Percentiles rank a stretch among this genome's conserved stretches.
phyloP scores from a whole-genome alignment of 2,797 vertebrate species.

The Amphiprion clarkii region DNA sequence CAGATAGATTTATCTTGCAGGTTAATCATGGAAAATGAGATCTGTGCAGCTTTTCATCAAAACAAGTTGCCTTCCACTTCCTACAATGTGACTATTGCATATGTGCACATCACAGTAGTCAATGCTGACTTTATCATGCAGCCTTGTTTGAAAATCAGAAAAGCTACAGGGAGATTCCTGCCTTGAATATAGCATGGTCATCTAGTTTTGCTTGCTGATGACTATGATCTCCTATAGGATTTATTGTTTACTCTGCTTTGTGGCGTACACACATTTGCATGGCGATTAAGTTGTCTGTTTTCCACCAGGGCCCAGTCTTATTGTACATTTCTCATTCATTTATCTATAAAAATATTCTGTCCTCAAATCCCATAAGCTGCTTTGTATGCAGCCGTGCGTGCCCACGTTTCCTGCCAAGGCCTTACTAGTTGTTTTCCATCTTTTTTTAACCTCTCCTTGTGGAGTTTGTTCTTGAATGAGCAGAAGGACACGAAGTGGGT shows the following conservation, averaged over 20 bases:
- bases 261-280: not conserved
- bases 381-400: conserved; percentile 41
- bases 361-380: conserved; percentile 60
- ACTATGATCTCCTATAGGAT: conserved; percentile 1
- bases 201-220: too few species aligned
- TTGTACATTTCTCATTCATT: conserved; percentile 53
- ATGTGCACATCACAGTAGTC: too few species aligned
- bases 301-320: conserved; percentile 30
- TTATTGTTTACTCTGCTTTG: not conserved
- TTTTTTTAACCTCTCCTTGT: conserved; percentile 5
- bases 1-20: too few species aligned
- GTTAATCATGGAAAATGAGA: too few species aligned
- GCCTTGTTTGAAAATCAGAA: too few species aligned
- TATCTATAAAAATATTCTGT: conserved; percentile 48
- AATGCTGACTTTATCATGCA: too few species aligned
- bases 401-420: conserved; percentile 19
- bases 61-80: too few species aligned
- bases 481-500: not conserved
- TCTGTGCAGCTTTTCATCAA: too few species aligned
- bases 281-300: conserved; percentile 49
- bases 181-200: too few species aligned
- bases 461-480: not conserved
- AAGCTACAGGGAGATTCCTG: too few species aligned
- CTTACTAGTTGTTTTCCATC: conserved; percentile 27
- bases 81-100: too few species aligned